Base-by-base conservation (phyloP, 2,888 invertebrate genomes). In the Punctoribates punctum region DNA sequence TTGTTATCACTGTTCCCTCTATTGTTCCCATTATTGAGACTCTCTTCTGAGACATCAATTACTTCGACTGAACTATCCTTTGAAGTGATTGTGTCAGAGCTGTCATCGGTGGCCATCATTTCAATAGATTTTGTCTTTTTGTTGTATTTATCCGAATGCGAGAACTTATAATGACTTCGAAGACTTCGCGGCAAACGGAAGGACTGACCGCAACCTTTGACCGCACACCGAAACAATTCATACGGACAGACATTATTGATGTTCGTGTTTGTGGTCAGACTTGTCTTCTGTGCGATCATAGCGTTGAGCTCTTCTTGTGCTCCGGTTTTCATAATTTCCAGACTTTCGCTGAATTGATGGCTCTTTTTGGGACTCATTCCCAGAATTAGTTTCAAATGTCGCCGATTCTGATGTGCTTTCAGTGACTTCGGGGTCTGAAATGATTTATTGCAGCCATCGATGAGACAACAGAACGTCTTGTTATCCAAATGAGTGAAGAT, bases 111-210 rank as follows among this genome's bases (percentile, higher is more conserved):
- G 62, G 62, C 9, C 62, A 29, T n/a, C 29, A 62, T 23, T 57
- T 67, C 9, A 6, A 67, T 2, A 3, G 38, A 2, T 67, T 67
- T 67, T 3, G 38, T 38, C 1, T 3, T 67, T 38, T 38, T 67
- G 38, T 67, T 38, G 65, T 67, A 67, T 67, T 67, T 38, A 1
- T 38, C 11, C 17, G 38, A 38, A 23, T 67, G 65, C 20, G n/a
- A 11, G 15, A 38, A 67, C 38, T 67, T 67, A 38, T 67, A 67
- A 38, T 67, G 65, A 67, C 65, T 67, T 38, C 65, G 17, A 8
- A 67, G 38, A n/a, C 29, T 29, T 0, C 65, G 17, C n/a, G 38
- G 20, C 20, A 67, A 20, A 20, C 20, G 65, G 17, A 67, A 67
- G 9, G 65, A n/a, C 17, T 38, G 34, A 1, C 65, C 65, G 27